Base-by-base conservation (phyloP, 1,140 invertebrate species). In the Aphis craccivora region DNA sequence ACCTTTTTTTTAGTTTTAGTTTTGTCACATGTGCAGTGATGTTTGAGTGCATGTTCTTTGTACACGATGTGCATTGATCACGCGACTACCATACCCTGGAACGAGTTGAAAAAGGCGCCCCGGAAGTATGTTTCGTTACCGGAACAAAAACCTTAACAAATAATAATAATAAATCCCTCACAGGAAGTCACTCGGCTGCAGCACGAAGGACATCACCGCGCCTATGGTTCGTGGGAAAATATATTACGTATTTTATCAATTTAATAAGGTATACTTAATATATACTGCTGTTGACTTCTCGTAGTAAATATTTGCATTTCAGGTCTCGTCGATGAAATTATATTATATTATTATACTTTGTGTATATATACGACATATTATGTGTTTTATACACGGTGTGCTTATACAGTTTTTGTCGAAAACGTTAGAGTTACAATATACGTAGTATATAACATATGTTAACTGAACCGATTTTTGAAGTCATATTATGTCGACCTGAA, bases 31-130 rank as follows among this genome's bases (percentile, higher is more conserved):
- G 30, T 67, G 60, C 11, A 40, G 83, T 43, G 37, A 40, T 40
- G 23, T 84, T 84, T n/a, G 9, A 30, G 84, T 48, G 25, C 4
- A n/a, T 18, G 14, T 67, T 30, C 25, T 4, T 67, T 14, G 60
- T 67, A n/a, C 60, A 48, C n/a, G 4, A 48, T 20, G 22, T 14
- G 3, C 84, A 14, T n/a, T 11, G 60, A 35, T 87, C 43, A 43
- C 30, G 43, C 84, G 43, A 48, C 43, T 14, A 18, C 25, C 43
- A 45, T 76, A n/a, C 1, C 40, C 84, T 43, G 43, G 84, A 51
- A 88, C 18, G 86, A 88, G 86, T 88, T 51, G 86, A 88, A 20
- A 48, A 45, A 51, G 45, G 86, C 45, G n/a, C 45, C n/a, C 45
- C 86, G 86, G 86, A 88, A n/a, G 45, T 88, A 45, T 22, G 86